These are phyloP conservation scores for Bolborhynchus lineola DNA, from an alignment of 2,113 vertebrate genomes.

Conservation along the genomic window DNA sequence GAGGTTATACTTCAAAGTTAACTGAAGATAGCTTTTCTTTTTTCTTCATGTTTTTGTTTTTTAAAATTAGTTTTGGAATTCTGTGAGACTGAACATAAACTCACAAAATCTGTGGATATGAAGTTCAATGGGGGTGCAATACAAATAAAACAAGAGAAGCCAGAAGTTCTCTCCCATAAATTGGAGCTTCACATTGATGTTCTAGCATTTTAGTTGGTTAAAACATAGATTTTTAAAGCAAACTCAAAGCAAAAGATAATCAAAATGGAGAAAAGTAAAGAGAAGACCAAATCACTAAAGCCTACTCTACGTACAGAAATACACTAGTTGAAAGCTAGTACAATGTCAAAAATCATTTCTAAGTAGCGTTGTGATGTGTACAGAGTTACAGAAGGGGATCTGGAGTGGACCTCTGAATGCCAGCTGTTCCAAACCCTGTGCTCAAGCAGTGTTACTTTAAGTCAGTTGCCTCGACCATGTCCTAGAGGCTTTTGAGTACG, in stretches of 20 bases:
- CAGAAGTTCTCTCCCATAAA: background rate
- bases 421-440: background rate
- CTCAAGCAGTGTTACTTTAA: background rate
- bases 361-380: background rate
- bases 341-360: background rate
- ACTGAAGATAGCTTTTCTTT: background rate
- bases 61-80: background rate
- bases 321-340: background rate
- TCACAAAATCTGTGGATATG: background rate
- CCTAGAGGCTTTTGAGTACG: fast-evolving
- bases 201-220: background rate
- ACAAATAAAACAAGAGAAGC: background rate
- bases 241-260: background rate
- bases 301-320: background rate
- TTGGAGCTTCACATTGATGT: background rate
- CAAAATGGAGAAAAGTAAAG: background rate
- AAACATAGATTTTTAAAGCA: background rate
- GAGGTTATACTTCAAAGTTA: background rate
- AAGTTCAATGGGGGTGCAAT: background rate
- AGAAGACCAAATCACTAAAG: background rate
- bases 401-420: background rate
- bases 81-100: background rate
- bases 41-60: background rate
- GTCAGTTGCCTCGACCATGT: fast-evolving
- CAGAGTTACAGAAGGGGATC: background rate